Conservation (phyloP, 1,140 invertebrate species). For the Metopolophium dirhodum region DNA sequence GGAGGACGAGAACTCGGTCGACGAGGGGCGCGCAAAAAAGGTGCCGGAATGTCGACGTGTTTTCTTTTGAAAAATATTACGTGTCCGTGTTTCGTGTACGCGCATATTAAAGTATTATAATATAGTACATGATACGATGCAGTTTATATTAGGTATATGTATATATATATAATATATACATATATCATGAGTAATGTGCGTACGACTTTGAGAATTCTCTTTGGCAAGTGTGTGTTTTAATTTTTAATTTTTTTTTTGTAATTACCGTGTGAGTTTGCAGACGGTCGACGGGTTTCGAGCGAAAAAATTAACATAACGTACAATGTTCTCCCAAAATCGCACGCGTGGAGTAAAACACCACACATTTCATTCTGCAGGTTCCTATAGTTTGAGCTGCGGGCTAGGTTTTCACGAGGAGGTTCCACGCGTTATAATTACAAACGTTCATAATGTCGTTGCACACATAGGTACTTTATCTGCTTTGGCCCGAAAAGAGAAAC, state of each 20-base stretch:
- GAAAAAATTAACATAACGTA: background rate
- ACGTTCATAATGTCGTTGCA: background rate
- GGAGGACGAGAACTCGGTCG: background rate
- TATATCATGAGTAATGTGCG: no score
- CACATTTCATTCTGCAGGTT: no score
- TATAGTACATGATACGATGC: background rate
- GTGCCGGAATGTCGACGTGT: background rate
- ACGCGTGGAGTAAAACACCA: background rate
- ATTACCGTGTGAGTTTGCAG: background rate
- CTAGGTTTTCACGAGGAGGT: background rate
- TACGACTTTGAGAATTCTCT: background rate
- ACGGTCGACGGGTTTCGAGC: background rate
- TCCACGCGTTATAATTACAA: background rate
- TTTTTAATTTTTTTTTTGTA: background rate
- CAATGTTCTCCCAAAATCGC: background rate
- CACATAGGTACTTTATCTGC: background rate
- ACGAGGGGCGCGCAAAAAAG: background rate
- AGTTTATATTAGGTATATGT: background rate
- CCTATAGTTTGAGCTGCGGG: no score
- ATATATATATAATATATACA: no score
- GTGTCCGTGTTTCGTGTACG: background rate
- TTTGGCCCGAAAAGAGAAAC: background rate
- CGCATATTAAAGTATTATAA: background rate
- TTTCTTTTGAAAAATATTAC: background rate
- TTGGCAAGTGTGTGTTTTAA: background rate